Percentiles rank a stretch among this genome's conserved stretches.
phyloP scores from a whole-genome alignment of 1,140 invertebrate genomes.

The Drosophila truncata region DNA sequence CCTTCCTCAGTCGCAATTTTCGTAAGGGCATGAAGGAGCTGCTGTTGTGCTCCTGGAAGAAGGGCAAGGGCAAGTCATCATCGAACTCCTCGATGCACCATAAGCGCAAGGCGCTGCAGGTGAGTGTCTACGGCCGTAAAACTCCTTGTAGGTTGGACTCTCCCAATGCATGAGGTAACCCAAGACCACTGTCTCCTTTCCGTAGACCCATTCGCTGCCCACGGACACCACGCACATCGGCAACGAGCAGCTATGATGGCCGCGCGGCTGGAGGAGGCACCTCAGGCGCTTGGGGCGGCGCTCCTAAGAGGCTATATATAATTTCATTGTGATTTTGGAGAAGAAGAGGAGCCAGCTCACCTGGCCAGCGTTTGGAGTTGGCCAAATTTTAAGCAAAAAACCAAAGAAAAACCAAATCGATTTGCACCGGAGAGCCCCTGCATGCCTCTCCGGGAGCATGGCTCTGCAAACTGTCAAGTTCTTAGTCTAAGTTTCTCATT shows the following conservation, averaged over 20 bases:
- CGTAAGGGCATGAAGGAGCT: slow-evolving; percentile 90
- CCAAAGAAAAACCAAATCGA: slow-evolving; percentile 4
- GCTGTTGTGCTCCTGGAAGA: slow-evolving; percentile 87
- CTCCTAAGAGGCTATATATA: slow-evolving; percentile 56
- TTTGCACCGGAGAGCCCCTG: slow-evolving; percentile 4
- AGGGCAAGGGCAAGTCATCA: slow-evolving; percentile 82
- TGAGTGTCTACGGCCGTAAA: slow-evolving; percentile 33
- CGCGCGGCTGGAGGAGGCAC: slow-evolving; percentile 52
- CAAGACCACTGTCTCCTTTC: slow-evolving; percentile 5
- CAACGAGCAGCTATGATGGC: slow-evolving; percentile 85
- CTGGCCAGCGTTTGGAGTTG: slow-evolving; percentile 29
- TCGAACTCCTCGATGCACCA: slow-evolving; percentile 84
- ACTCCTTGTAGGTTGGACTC: not conserved
- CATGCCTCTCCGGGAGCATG: slow-evolving; percentile 40
- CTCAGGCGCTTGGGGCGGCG: slow-evolving; percentile 60
- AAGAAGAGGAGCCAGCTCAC: slow-evolving; percentile 10
- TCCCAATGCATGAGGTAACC: not conserved
- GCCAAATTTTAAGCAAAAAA: slow-evolving; percentile 34
- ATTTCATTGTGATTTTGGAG: slow-evolving; percentile 64
- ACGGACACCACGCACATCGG: slow-evolving; percentile 85
- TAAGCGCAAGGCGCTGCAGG: slow-evolving; percentile 81
- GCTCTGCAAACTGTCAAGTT: slow-evolving; percentile 45
- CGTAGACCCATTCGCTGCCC: slow-evolving; percentile 82
- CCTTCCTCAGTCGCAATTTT: slow-evolving; percentile 93
- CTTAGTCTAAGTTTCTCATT: slow-evolving; percentile 36